A percentile compares a stretch with the other conserved stretches of the same genome.
These are phyloP conservation scores for Neocrepidodera transversa DNA, from an alignment of 2,888 invertebrate genomes.

Conservation along the genomic window DNA sequence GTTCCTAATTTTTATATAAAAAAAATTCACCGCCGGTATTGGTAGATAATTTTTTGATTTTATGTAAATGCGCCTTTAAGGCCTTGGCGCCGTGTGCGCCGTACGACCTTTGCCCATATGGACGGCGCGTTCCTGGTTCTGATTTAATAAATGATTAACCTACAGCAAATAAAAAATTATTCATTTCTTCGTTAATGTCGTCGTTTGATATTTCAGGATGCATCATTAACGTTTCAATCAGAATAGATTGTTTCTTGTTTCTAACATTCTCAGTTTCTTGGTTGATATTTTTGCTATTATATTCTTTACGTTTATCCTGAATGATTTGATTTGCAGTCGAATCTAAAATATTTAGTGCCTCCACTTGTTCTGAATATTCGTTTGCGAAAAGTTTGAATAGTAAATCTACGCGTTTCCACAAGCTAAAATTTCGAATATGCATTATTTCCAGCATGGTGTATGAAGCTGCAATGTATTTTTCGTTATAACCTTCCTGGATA, in stretches of 20 bases:
- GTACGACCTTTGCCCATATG: too few relatives aligned
- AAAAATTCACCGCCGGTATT: too few relatives aligned
- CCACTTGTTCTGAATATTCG: not conserved
- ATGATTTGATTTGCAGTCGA: not conserved
- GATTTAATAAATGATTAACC: not conserved
- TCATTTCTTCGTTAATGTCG: not conserved
- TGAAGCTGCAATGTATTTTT: not conserved
- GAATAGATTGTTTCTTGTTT: not conserved
- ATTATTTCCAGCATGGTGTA: not conserved
- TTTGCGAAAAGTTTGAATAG: constrained; percentile 1
- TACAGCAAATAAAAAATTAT: not conserved
- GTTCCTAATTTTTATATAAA: too few relatives aligned
- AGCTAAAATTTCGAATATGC: not conserved
- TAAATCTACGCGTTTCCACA: not conserved
- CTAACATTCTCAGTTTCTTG: not conserved
- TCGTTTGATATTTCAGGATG: not conserved
- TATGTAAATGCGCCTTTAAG: too few relatives aligned
- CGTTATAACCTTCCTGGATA: not conserved
- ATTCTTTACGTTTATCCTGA: not conserved
- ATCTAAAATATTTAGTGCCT: not conserved
- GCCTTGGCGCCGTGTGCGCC: too few relatives aligned
- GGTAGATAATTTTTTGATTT: too few relatives aligned
- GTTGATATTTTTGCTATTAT: too few relatives aligned
- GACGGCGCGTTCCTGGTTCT: too few relatives aligned
- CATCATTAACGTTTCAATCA: not conserved